Percentiles rank a stretch among this genome's conserved stretches.
Conservation (phyloP, 2,888 invertebrate species). For the Eupithecia subumbrata region DNA sequence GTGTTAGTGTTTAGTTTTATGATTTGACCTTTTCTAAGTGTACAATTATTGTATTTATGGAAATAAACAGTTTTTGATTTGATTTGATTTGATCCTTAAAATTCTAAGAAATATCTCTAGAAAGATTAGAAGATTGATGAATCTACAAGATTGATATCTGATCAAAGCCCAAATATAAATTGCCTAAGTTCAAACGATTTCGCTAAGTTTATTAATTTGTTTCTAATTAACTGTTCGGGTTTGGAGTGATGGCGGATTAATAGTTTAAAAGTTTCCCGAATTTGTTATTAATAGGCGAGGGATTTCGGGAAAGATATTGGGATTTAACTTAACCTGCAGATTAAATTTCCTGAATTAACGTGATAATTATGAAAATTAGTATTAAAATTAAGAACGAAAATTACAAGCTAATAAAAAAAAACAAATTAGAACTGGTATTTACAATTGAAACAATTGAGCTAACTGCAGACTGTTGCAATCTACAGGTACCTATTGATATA, state of each 20-base stretch:
- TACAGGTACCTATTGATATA: too few relatives aligned
- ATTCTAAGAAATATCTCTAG: too few relatives aligned
- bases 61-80: too few relatives aligned
- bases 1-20: too few relatives aligned
- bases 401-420: too few relatives aligned
- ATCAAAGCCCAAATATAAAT: conserved; percentile 23
- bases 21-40: too few relatives aligned
- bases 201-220: conserved; percentile 26
- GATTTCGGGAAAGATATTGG: background rate
- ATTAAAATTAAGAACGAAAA: background rate
- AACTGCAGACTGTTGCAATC: too few relatives aligned
- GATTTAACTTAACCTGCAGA: background rate
- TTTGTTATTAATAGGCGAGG: background rate
- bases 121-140: background rate
- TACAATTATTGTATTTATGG: too few relatives aligned
- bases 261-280: background rate
- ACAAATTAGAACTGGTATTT: too few relatives aligned
- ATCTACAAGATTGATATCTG: background rate
- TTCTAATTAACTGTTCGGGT: conserved; percentile 27
- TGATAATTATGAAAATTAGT: background rate
- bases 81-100: too few relatives aligned
- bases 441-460: too few relatives aligned
- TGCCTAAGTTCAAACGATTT: conserved; percentile 28
- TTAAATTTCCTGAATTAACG: background rate
- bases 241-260: conserved; percentile 2